Percentiles rank a stretch among this genome's conserved stretches.
These are phyloP conservation scores for Heliconius erato DNA, from an alignment of 2,888 invertebrate species.

Conservation along the genomic window DNA sequence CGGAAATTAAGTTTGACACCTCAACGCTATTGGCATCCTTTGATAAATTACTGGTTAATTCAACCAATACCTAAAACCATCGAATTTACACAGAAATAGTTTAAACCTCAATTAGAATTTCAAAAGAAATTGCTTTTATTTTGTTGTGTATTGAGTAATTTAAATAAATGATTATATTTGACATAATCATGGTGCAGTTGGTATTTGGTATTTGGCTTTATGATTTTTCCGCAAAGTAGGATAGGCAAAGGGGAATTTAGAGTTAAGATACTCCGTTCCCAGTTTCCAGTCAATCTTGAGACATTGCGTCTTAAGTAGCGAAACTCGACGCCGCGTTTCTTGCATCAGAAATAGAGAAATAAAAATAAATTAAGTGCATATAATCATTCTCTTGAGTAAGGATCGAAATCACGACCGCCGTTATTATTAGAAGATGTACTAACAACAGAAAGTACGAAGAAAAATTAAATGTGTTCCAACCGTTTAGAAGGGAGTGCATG, in stretches of 20 bases:
- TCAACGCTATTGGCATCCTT: background rate
- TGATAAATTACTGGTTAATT: conserved; percentile 16
- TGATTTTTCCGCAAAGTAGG: no score
- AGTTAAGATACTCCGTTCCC: no score
- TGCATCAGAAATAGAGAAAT: no score
- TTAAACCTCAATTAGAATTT: background rate
- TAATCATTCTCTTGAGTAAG: no score
- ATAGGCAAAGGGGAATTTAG: no score
- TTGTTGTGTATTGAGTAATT: background rate
- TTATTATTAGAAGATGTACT: no score
- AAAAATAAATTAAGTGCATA: no score
- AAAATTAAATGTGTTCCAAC: background rate
- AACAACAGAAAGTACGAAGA: no score
- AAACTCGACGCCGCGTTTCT: no score
- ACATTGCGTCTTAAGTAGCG: no score
- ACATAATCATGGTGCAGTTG: background rate
- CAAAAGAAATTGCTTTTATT: conserved; percentile 5
- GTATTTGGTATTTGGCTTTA: background rate
- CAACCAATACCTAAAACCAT: background rate
- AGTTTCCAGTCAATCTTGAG: no score
- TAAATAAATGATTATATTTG: background rate
- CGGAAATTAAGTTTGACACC: conserved; percentile 12
- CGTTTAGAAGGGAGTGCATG: background rate
- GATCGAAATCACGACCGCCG: no score
- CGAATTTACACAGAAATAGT: background rate